phyloP scores from a whole-genome alignment of 2,888 invertebrate species.

The Mycogona germanica region DNA sequence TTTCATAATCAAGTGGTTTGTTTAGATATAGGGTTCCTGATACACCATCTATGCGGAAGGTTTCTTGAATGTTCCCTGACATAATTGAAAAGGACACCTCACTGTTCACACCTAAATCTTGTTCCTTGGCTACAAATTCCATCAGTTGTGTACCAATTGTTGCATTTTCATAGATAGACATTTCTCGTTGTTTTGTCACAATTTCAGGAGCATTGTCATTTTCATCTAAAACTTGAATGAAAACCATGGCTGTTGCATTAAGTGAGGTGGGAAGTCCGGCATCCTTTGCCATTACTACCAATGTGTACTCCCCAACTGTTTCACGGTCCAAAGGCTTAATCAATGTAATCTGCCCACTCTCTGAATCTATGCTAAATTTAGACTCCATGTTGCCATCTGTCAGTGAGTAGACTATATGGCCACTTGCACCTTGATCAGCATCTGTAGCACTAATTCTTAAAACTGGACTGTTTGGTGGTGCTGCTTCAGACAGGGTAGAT shows the following conservation, averaged over 20 bases:
- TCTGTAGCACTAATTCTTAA: conserved; percentile 74
- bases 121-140: conserved; percentile 71
- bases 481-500: conserved; percentile 81
- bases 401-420: conserved; percentile 68
- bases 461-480: conserved; percentile 65
- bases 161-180: conserved; percentile 72
- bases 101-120: conserved; percentile 71
- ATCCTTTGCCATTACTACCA: conserved; percentile 75
- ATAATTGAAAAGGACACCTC: conserved; percentile 73
- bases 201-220: conserved; percentile 85
- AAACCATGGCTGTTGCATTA: conserved; percentile 59
- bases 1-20: conserved; percentile 83
- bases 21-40: conserved; percentile 74
- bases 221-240: conserved; percentile 78
- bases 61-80: conserved; percentile 70
- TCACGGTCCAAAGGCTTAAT: conserved; percentile 72
- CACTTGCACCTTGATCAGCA: conserved; percentile 77
- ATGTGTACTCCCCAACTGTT: conserved; percentile 54
- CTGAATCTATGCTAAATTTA: conserved; percentile 69
- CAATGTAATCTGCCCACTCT: conserved; percentile 74
- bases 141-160: conserved; percentile 68
- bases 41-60: conserved; percentile 73
- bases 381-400: conserved; percentile 66
- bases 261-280: conserved; percentile 53
- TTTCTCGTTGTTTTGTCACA: conserved; percentile 48